Base-by-base conservation (phyloP, 2,888 invertebrate species). In the Nomada fabriciana region DNA sequence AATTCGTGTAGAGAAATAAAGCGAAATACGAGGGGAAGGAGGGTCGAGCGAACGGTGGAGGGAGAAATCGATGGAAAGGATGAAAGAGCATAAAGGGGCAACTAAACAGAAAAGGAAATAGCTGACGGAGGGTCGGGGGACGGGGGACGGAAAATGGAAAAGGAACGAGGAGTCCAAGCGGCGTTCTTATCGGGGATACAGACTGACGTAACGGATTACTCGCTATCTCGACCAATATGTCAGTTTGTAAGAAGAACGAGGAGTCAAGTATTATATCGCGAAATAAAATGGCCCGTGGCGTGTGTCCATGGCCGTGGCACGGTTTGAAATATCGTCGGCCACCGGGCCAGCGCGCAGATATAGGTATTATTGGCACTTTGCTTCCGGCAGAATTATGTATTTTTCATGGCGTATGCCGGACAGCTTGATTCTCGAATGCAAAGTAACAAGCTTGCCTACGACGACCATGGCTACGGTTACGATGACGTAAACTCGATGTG, bases 221-320 rank as follows among this genome's bases (percentile, higher is more conserved):
- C 87, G 80, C 76, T 88, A 88, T 88, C 87, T 78, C 85, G 87
- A 79, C 85, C 89, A 89, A 88, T 88, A 88, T 89, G 89, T 88
- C 89, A 85, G 76, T 69, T 73, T 36, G 78, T 68, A 72, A 74
- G 83, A 81, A 84, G 85, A 83, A 85, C 87, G 84, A 83, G 82
- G 85, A 88, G 87, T 87, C 88, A 77, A 84, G 88, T 82, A 85
- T 86, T 89, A 81, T 87, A 89, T 88, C 76, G 89, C 78, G 82
- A 78, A 87, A 89, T 87, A 88, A 88, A 88, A 88, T 87, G 84
- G 80, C 73, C 83, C 71, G 20, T 52, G 82, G 85, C 72, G 72
- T 18, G 72, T 55, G 77, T 53, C 67, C 80, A 53, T 76, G 76
- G 55, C 13, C 65, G 2, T 23, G 55, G 25, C 15, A n/a, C 20